phyloP scores from a whole-genome alignment of 2,113 vertebrate genomes.

The Burhinus oedicnemus region DNA sequence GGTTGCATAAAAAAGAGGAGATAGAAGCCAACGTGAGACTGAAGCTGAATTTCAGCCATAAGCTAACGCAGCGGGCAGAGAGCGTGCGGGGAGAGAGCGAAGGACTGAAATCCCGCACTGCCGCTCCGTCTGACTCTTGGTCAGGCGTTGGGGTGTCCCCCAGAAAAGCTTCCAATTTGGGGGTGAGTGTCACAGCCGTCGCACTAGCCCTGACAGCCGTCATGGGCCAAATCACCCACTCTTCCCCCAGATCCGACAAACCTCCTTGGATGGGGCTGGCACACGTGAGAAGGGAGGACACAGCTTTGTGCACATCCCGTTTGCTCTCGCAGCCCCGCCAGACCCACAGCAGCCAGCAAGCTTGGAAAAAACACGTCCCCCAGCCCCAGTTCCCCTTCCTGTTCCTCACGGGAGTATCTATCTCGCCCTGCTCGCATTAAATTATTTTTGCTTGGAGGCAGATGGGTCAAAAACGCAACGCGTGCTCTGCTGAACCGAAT shows the following conservation, averaged over 20 bases:
- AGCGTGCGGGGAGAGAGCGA: fast-evolving
- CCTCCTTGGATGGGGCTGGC: not conserved
- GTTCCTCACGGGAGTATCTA: fast-evolving
- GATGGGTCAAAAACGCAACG: fast-evolving
- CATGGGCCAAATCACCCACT: not conserved
- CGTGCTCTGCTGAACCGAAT: not conserved
- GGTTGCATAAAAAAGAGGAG: not conserved
- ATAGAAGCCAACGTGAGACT: not conserved
- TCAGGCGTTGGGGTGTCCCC: not conserved
- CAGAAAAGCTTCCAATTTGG: not conserved
- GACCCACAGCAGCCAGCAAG: not conserved
- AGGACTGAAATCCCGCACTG: not conserved
- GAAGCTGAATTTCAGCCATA: not conserved
- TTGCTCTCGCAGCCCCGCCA: not conserved
- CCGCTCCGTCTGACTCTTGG: not conserved
- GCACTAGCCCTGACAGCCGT: not conserved
- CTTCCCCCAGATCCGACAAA: not conserved
- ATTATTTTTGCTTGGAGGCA: not conserved
- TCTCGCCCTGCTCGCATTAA: not conserved
- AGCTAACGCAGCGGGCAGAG: not conserved
- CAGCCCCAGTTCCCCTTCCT: not conserved
- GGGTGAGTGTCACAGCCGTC: not conserved
- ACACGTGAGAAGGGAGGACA: fast-evolving
- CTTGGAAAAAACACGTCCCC: fast-evolving
- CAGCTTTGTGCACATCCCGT: not conserved